Conservation (phyloP, 1,140 invertebrate genomes). For the Drosophila nannoptera region DNA sequence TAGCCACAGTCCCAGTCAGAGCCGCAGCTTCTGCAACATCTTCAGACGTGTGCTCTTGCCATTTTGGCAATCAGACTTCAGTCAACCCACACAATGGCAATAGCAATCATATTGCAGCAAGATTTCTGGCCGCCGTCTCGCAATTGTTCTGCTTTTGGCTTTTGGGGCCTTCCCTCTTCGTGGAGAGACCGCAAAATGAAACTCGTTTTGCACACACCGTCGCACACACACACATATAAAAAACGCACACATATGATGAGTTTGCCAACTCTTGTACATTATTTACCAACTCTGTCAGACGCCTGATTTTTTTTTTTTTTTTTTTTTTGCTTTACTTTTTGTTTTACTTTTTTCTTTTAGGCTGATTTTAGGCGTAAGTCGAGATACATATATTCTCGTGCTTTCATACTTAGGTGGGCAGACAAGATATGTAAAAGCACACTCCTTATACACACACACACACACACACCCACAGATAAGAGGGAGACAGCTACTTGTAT, state of each 20-base stretch:
- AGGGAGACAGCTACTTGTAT: slow-evolving; percentile 19
- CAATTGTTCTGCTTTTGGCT: slow-evolving; percentile 70
- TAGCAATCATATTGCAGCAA: slow-evolving; percentile 61
- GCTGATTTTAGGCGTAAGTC: slow-evolving; percentile 55
- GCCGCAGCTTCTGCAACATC: slow-evolving; percentile 30
- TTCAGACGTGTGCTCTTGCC: slow-evolving; percentile 56
- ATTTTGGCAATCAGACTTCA: slow-evolving; percentile 67
- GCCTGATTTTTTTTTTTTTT: slow-evolving; percentile 27
- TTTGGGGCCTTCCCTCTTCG: slow-evolving; percentile 45
- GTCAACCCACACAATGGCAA: slow-evolving; percentile 53
- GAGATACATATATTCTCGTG: slow-evolving; percentile 18
- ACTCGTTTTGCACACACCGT: slow-evolving; percentile 53
- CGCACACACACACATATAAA: slow-evolving; percentile 16
- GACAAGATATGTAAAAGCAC: slow-evolving; percentile 31
- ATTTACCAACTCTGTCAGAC: slow-evolving; percentile 44
- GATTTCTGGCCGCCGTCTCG: slow-evolving; percentile 53
- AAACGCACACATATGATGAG: slow-evolving; percentile 16
- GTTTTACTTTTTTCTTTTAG: slow-evolving; percentile 44
- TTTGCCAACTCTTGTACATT: slow-evolving; percentile 42
- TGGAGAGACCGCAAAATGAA: slow-evolving; percentile 50
- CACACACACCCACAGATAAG: slow-evolving; percentile 5
- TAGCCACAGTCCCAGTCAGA: neutral
- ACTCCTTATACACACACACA: slow-evolving; percentile 10
- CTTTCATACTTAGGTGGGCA: slow-evolving; percentile 45
- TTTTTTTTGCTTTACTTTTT: slow-evolving; percentile 25